These are phyloP conservation scores for Brachirus orientalis DNA, from an alignment of 2,113 vertebrate species.

Conservation along the genomic window DNA sequence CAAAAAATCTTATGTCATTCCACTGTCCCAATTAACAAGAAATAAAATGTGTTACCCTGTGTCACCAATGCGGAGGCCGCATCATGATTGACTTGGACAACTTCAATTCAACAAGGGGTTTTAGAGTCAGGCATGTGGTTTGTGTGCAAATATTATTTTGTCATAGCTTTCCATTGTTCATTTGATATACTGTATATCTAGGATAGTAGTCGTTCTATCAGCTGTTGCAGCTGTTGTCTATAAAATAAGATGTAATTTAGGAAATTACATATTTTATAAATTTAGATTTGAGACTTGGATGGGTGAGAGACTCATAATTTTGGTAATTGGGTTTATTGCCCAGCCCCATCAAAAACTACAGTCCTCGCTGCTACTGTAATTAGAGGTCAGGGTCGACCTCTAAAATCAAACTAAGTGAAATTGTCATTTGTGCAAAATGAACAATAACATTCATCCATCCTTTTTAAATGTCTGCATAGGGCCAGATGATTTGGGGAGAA, in stretches of 20 bases:
- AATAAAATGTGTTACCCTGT: too few relatives aligned
- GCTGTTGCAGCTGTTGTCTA: neutral
- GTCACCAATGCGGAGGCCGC: too few relatives aligned
- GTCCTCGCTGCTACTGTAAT: conserved; percentile 16
- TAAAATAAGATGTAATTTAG: neutral
- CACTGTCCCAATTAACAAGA: too few relatives aligned
- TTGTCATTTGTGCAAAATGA: neutral
- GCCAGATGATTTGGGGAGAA: too few relatives aligned
- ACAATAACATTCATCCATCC: too few relatives aligned
- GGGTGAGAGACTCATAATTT: neutral
- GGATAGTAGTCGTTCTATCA: too few relatives aligned
- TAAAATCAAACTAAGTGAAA: conserved; percentile 9
- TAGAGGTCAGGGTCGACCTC: neutral
- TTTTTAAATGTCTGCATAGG: neutral
- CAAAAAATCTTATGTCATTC: too few relatives aligned
- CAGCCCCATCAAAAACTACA: neutral
- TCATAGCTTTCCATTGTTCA: neutral
- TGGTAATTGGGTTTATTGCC: neutral
- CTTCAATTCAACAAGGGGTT: neutral
- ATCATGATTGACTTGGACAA: too few relatives aligned
- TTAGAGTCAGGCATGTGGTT: neutral
- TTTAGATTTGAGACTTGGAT: neutral
- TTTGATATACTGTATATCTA: too few relatives aligned
- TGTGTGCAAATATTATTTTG: neutral
- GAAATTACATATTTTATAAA: conserved; percentile 7